These are phyloP conservation scores for Rhinatrema bivittatum DNA, from an alignment of 2,797 vertebrate genomes.

Conservation along the genomic window DNA sequence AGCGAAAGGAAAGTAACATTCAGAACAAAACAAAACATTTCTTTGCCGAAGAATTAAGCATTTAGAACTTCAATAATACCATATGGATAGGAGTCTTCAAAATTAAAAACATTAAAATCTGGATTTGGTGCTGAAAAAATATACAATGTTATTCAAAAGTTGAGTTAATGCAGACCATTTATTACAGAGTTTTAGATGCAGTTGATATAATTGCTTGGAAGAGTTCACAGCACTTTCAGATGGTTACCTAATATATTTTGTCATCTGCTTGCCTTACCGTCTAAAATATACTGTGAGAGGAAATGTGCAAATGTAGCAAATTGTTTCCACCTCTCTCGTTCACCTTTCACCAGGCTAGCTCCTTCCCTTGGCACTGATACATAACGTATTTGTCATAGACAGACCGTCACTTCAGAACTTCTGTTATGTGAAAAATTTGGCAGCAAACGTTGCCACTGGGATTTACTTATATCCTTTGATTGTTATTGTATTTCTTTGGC, in stretches of 20 bases:
- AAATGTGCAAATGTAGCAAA: slow-evolving; percentile 54
- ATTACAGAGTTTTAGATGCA: slow-evolving; percentile 24
- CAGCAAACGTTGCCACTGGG: slow-evolving; percentile 60
- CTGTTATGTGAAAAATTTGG: slow-evolving; percentile 70
- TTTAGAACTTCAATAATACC: too few relatives aligned
- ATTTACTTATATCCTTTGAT: slow-evolving; percentile 66
- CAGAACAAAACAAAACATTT: too few relatives aligned
- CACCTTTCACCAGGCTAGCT: slow-evolving; percentile 61
- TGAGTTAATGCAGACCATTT: slow-evolving; percentile 26
- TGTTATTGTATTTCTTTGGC: slow-evolving; percentile 64
- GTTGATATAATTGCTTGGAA: slow-evolving; percentile 22
- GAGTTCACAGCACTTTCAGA: slow-evolving; percentile 20
- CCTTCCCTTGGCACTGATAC: slow-evolving; percentile 66
- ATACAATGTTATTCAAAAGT: slow-evolving; percentile 21
- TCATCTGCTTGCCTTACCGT: slow-evolving; percentile 50
- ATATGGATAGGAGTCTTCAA: too few relatives aligned
- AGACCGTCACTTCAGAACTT: slow-evolving; percentile 59
- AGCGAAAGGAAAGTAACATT: too few relatives aligned
- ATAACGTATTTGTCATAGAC: slow-evolving; percentile 64
- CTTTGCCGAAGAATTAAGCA: too few relatives aligned
- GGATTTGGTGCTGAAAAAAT: slow-evolving; percentile 41
- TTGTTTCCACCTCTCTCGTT: slow-evolving; percentile 58
- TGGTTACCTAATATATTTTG: slow-evolving; percentile 44
- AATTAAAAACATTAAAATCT: slow-evolving; percentile 46
- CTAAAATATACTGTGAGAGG: slow-evolving; percentile 60